A percentile compares a stretch with the other conserved stretches of the same genome.
phyloP scores from a whole-genome alignment of 2,888 invertebrate species.

The Phalera bucephala region DNA sequence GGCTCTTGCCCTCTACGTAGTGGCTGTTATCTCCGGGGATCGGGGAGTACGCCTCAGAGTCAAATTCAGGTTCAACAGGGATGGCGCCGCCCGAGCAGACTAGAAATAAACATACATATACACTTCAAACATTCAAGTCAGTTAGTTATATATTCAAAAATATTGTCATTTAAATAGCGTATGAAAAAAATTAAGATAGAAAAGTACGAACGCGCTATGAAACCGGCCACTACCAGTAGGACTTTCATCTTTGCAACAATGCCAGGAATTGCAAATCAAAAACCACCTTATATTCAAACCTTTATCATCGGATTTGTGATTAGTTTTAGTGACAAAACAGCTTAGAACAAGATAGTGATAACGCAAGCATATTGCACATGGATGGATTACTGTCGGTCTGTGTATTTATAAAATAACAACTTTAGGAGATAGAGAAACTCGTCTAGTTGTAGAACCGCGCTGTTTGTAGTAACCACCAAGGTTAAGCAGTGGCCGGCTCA shows the following conservation, averaged over 20 bases:
- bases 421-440: too few species aligned
- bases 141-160: too few species aligned
- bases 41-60: too few species aligned
- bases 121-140: not conserved
- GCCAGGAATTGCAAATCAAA: not conserved
- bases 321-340: not conserved
- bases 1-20: conserved; percentile 34
- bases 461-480: too few species aligned
- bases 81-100: conserved; percentile 42
- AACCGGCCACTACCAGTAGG: conserved; percentile 3
- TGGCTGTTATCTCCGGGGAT: conserved; percentile 54
- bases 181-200: not conserved
- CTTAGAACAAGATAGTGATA: too few species aligned
- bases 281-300: not conserved
- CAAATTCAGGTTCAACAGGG: too few species aligned
- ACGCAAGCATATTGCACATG: too few species aligned
- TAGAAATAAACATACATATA: conserved; percentile 10
- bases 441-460: too few species aligned
- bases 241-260: conserved; percentile 1
- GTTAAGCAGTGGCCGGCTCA: too few species aligned
- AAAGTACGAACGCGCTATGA: conserved; percentile 4
- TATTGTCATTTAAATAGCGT: too few species aligned
- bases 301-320: not conserved
- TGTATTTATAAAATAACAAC: too few species aligned
- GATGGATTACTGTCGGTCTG: too few species aligned